Evolutionary conservation across 2,888 invertebrate genomes (phyloP), one percentile per base, ranked within the genome.

Genomic region (Neoascia interrupta): DNA sequence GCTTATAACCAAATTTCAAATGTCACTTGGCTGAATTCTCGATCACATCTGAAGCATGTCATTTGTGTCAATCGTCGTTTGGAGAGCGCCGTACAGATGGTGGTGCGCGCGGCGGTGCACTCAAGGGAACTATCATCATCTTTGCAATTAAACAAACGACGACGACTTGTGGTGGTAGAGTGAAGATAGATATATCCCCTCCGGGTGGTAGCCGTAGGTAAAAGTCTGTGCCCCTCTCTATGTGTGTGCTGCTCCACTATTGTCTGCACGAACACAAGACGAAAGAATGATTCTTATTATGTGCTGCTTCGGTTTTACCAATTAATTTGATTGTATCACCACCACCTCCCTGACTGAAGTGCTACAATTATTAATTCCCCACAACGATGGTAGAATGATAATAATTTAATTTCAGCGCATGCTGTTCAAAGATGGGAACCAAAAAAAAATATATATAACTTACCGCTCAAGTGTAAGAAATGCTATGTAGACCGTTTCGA

Each of bases 251-350:
- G n/a, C n/a, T n/a, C n/a, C n/a, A n/a, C n/a, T n/a, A 34, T 66
- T 66, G 36, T 58, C 41, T 36, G 21, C 28, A 18, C 19, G 11
- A 2, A 37, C n/a, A 10, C 36, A 21, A 3, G n/a, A 6, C 2
- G 11, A 13, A 36, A 51, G 41, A 58, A 60, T 8, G 11, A 26
- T 69, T 60, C 58, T 41, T 49, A 18, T 41, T n/a, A 11, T 26
- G n/a, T n/a, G n/a, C n/a, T 5, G 16, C 39, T 41, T 31, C 41
- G 31, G 8, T 16, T 39, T 28, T 49, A 41, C 61, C 69, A 75
- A 69, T 69, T 61, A 74, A 68, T 54, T 41, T 54, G 74, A 69
- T 74, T 26, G 21, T 68, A 69, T 74, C 69, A 61, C 31, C 68
- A 58, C 64, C 36, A n/a, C n/a, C n/a, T n/a, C 43, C 43, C 28